Conservation (phyloP, 2,888 invertebrate genomes). For the Leucoptera coffeella region DNA sequence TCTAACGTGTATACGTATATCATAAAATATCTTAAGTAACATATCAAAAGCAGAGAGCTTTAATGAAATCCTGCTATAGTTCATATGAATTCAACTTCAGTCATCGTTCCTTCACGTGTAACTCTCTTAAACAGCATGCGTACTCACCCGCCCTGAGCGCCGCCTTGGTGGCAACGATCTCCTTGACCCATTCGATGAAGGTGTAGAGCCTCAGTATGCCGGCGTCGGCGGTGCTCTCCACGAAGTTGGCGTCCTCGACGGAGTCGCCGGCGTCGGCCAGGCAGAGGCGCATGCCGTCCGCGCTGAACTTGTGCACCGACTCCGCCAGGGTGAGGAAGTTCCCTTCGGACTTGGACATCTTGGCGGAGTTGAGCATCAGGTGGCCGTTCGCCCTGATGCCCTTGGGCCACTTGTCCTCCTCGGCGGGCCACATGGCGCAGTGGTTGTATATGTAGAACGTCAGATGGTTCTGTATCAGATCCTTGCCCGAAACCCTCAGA, state of each 20-base stretch:
- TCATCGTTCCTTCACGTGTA: too few relatives aligned
- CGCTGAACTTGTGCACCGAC: conserved; percentile 88
- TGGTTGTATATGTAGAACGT: conserved; percentile 96
- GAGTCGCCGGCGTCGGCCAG: conserved; percentile 97
- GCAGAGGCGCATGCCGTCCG: conserved; percentile 93
- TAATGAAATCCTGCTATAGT: too few relatives aligned
- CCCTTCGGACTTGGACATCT: conserved; percentile 99
- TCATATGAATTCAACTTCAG: too few relatives aligned
- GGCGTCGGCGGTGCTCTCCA: conserved; percentile 89
- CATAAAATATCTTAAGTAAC: too few relatives aligned
- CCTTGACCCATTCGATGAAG: conserved; percentile 96
- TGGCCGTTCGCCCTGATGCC: conserved; percentile 92
- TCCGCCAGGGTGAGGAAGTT: conserved; percentile 92
- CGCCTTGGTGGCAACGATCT: conserved; percentile 59
- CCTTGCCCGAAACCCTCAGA: conserved; percentile 90
- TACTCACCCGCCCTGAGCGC: conserved; percentile 46
- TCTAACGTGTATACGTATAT: too few relatives aligned
- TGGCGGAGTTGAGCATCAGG: conserved; percentile 92
- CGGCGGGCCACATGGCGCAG: conserved; percentile 90
- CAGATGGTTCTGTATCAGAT: conserved; percentile 95
- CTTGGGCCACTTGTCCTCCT: conserved; percentile 70
- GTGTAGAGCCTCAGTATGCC: conserved; percentile 89
- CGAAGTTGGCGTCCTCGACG: conserved; percentile 98
- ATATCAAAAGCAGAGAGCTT: too few relatives aligned
- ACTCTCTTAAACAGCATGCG: too few relatives aligned